These are phyloP conservation scores for human DNA, from an alignment of 2,113 vertebrate species.

Conservation along the genomic window GRCh38 chr7:108289001-108289500, in stretches of 20 bases:
- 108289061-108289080: background rate
- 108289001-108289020: background rate
- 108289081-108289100: background rate
- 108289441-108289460: background rate
- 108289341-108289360: background rate
- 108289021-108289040: background rate
- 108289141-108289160: background rate
- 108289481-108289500: background rate
- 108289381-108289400: background rate
- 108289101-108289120: background rate
- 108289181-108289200: background rate
- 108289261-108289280: background rate
- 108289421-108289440: background rate
- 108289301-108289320: background rate
- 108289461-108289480: background rate
- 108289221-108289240: background rate
- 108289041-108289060: background rate
- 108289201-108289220: background rate
- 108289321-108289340: background rate
- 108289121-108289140: background rate
- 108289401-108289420: background rate
- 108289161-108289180: background rate
- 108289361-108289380: background rate
- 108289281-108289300: background rate
- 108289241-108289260: background rate